Evolutionary conservation across 2,113 vertebrate species (phyloP), one percentile per base, ranked within the genome.

Genomic region (Donacobius atricapilla): DNA sequence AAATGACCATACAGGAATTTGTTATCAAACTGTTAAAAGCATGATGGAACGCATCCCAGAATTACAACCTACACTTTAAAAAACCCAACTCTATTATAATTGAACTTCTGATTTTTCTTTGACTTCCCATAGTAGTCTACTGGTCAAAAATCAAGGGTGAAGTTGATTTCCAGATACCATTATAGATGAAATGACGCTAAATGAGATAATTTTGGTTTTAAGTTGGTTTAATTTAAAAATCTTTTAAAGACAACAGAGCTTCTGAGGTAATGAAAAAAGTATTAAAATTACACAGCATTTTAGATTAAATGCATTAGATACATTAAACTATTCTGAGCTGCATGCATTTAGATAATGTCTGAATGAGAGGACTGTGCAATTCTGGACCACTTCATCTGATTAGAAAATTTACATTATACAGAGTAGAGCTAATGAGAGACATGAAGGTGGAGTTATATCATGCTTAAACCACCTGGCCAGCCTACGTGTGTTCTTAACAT

Each of bases 351-450:
- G 47, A 51, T 85, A 82, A 91, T 84, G n/a, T 87, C 65, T 94
- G 78, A 87, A 87, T 75, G 19, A 57, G 33, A 82, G 28, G 6
- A 56, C 51, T 82, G 15, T 65, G 76, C 33, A 71, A 76, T 76
- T 76, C 53, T 93, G 40, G 22, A 91, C 57, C 45, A 91, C 75
- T 94, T 94, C 13, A 85, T 85, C 61, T 85, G 57, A 93, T 96
- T 83, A 94, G 37, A 66, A 91, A 75, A 90, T 91, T 87, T 90
- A 45, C n/a, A 68, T 85, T 93, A 45, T 60, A 93, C 13, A 33
- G 39, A 50, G 22, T 45, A 72, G 13, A 93, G 10, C 40, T 93
- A 79, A 90, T 88, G 27, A 83, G 44, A 91, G 66, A 72, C 0
- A 5, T 79, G 57, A 91, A 87, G 56, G 28, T 69, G 45, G 24